Evolutionary conservation across 2,113 vertebrate species (phyloP).

Genomic region (Isichthys henryi): DNA sequence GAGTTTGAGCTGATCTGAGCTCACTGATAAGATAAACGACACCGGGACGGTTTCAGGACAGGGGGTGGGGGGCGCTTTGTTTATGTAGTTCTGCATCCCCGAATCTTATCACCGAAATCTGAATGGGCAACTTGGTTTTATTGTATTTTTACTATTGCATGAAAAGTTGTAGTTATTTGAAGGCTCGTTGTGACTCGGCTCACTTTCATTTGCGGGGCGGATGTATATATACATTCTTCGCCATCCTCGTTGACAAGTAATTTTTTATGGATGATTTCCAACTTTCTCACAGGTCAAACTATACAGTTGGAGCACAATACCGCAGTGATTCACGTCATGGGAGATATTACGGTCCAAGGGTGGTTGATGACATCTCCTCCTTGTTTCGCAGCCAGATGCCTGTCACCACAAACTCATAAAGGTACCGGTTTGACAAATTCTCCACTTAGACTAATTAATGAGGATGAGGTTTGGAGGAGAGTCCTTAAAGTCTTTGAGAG

Average conservation of each 20-base stretch:
- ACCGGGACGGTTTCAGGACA: neutral
- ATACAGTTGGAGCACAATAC: neutral
- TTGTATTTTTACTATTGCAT: neutral
- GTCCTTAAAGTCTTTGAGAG: neutral
- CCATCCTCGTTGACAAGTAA: neutral
- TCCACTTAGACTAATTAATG: neutral
- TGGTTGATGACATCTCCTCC: slow-evolving; percentile 30
- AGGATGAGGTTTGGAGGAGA: neutral
- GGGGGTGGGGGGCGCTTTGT: neutral
- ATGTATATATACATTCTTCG: neutral
- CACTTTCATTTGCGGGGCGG: neutral
- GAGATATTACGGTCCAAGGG: slow-evolving; percentile 39
- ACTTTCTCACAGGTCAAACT: neutral
- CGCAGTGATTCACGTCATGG: slow-evolving; percentile 26
- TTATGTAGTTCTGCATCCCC: neutral
- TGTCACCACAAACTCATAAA: neutral
- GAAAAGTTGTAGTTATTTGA: neutral
- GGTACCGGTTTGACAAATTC: neutral
- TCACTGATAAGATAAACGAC: slow-evolving; percentile 46
- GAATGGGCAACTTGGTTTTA: neutral
- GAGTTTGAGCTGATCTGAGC: slow-evolving; percentile 29
- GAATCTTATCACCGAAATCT: neutral
- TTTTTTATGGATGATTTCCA: neutral
- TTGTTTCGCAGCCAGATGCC: neutral
- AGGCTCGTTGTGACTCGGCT: neutral